Conservation (phyloP, 1,140 invertebrate species). For the Pissodes strobi region DNA sequence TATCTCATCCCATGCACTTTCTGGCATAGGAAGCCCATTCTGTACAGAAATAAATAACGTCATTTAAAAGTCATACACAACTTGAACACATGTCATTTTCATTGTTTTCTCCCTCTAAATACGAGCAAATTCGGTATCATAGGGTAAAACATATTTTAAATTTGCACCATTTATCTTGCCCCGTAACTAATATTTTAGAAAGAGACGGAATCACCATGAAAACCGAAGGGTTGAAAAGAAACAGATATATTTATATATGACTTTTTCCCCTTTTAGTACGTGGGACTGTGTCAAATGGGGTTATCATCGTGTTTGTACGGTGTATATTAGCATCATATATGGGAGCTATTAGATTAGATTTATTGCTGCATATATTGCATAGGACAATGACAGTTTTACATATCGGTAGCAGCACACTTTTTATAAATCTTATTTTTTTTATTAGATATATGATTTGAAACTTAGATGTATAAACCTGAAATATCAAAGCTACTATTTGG, state of each 20-base stretch:
- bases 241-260: slow-evolving; percentile 21
- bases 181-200: slow-evolving; percentile 30
- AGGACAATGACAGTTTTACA: background rate
- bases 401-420: too few species aligned
- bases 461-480: too few species aligned
- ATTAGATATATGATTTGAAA: too few species aligned
- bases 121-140: slow-evolving; percentile 33
- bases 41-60: slow-evolving; percentile 15
- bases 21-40: too few species aligned
- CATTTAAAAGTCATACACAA: slow-evolving; percentile 17
- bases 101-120: slow-evolving; percentile 33
- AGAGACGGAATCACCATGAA: slow-evolving; percentile 9
- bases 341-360: slow-evolving; percentile 32
- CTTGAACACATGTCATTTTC: slow-evolving; percentile 29
- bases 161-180: slow-evolving; percentile 37
- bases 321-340: slow-evolving; percentile 36
- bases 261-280: slow-evolving; percentile 35
- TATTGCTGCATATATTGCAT: slow-evolving; percentile 28
- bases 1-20: too few species aligned
- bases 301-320: slow-evolving; percentile 35
- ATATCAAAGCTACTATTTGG: too few species aligned
- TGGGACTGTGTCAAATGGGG: slow-evolving; percentile 38
- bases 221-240: background rate
- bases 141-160: slow-evolving; percentile 39
- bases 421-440: too few species aligned